Evolutionary conservation across 2,113 vertebrate species (phyloP).

Genomic region (Aleadryas rufinucha): DNA sequence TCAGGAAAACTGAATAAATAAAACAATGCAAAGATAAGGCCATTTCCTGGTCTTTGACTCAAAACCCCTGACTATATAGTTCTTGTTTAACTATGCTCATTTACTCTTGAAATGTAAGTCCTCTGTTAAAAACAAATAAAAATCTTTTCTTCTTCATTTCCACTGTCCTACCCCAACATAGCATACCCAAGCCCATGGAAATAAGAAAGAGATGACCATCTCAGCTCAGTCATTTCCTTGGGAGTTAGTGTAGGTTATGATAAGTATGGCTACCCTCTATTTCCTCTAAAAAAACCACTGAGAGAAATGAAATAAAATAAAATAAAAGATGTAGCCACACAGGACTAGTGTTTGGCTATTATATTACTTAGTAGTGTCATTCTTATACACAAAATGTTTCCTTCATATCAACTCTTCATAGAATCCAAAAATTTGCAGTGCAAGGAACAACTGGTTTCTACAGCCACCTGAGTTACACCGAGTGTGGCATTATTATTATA

Average conservation of each 20-base stretch:
- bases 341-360: not conserved
- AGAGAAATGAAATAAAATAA: not conserved
- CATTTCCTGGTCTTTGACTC: not conserved
- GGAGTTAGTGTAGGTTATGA: not conserved
- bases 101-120: not conserved
- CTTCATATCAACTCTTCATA: not conserved
- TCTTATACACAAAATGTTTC: not conserved
- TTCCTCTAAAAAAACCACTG: not conserved
- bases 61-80: not conserved
- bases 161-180: not conserved
- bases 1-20: not conserved
- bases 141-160: not conserved
- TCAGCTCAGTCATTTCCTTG: not conserved
- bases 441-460: not conserved
- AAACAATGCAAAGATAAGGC: not conserved
- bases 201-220: not conserved
- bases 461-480: not conserved
- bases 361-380: not conserved
- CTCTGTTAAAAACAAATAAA: not conserved
- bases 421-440: not conserved
- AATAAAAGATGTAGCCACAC: not conserved
- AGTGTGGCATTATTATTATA: not conserved
- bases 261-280: not conserved
- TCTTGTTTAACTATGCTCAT: not conserved
- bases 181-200: not conserved